A percentile compares a stretch with the other conserved stretches of the same genome.
Conservation (phyloP, 92 coral and sea anemone species). For the Heliopora coerulea region DNA sequence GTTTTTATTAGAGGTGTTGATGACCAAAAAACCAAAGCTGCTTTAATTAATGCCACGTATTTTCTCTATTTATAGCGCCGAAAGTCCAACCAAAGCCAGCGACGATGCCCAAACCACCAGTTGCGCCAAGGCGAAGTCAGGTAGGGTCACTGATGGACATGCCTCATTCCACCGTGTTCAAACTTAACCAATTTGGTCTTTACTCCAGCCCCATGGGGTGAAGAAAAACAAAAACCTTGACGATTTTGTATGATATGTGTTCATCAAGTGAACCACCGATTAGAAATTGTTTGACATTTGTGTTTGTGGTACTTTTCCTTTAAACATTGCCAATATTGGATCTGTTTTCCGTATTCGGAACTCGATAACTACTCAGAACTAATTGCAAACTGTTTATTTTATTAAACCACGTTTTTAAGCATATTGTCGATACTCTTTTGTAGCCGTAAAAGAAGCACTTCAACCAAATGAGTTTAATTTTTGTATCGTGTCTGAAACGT, state of each 20-base stretch:
- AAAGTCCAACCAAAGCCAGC: constrained; percentile 28
- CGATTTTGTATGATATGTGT: too few relatives aligned
- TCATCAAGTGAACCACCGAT: too few relatives aligned
- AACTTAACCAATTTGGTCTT: not conserved
- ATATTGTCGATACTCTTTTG: not conserved
- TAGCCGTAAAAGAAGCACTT: not conserved
- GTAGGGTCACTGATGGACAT: not conserved
- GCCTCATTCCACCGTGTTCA: not conserved
- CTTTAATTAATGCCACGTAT: not conserved
- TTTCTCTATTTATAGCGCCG: constrained; percentile 8
- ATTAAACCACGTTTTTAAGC: not conserved
- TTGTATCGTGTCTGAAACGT: too few relatives aligned
- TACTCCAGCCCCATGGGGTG: not conserved
- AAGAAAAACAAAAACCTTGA: not conserved
- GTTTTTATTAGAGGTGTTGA: too few relatives aligned
- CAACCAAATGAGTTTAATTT: not conserved
- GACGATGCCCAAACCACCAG: constrained; percentile 1
- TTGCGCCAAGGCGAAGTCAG: not conserved
- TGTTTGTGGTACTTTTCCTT: not conserved
- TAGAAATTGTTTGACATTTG: too few relatives aligned
- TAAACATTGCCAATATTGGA: not conserved
- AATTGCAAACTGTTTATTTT: constrained; percentile 13
- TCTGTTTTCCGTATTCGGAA: constrained; percentile 1
- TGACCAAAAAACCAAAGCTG: too few relatives aligned
- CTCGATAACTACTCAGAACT: not conserved